Evolutionary conservation across 2,797 vertebrate genomes (phyloP).

Genomic region (Apogon talboti): DNA sequence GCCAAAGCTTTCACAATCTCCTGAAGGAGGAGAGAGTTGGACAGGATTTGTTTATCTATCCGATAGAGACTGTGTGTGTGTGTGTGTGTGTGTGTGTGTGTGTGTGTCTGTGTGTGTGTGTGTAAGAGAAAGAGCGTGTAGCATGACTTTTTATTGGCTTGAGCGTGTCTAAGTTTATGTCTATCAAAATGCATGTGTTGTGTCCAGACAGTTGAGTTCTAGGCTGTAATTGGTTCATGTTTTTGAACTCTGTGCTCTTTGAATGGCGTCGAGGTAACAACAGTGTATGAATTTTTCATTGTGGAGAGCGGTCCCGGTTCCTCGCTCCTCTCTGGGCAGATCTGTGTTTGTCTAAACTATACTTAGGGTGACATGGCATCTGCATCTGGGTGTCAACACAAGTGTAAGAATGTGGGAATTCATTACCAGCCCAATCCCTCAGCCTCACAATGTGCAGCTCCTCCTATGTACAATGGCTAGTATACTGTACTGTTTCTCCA

Average conservation of each 20-base stretch:
- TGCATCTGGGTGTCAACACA: slow-evolving; percentile 77
- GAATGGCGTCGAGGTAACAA: slow-evolving; percentile 88
- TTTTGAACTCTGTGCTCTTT: slow-evolving; percentile 92
- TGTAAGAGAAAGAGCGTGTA: slow-evolving; percentile 26
- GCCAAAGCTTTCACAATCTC: slow-evolving; percentile 79
- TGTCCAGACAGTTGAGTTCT: slow-evolving; percentile 76
- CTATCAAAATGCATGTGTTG: slow-evolving; percentile 68
- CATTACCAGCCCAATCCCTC: slow-evolving; percentile 85
- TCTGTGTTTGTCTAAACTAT: slow-evolving; percentile 93
- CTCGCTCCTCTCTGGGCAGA: slow-evolving; percentile 69
- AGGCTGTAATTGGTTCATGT: slow-evolving; percentile 93
- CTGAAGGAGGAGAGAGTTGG: slow-evolving; percentile 74
- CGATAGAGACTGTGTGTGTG: slow-evolving; percentile 36
- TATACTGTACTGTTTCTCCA: slow-evolving; percentile 23
- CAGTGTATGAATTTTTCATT: slow-evolving; percentile 93
- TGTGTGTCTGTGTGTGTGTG: slow-evolving; percentile 26
- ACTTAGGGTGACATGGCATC: slow-evolving; percentile 92
- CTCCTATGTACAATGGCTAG: slow-evolving; percentile 12
- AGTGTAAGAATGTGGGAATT: slow-evolving; percentile 89
- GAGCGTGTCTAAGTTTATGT: slow-evolving; percentile 61
- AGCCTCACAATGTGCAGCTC: slow-evolving; percentile 49
- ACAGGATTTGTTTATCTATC: slow-evolving; percentile 79
- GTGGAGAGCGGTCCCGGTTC: slow-evolving; percentile 82
- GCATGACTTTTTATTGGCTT: slow-evolving; percentile 58
- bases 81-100: slow-evolving; percentile 18